A percentile compares a stretch with the other conserved stretches of the same genome.
These are phyloP conservation scores for Archips xylosteana DNA, from an alignment of 2,888 invertebrate species.

Conservation along the genomic window DNA sequence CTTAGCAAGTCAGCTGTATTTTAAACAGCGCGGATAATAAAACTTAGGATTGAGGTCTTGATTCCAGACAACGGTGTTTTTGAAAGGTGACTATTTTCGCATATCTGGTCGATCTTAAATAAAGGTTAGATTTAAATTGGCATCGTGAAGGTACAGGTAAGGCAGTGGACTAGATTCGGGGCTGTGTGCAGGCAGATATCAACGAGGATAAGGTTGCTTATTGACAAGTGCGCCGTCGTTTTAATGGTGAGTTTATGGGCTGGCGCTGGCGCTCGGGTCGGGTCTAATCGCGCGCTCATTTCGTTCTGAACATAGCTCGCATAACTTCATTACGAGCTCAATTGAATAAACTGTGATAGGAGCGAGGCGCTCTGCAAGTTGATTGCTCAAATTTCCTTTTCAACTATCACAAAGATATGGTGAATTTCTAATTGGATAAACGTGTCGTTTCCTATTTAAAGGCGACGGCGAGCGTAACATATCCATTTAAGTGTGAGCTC, in stretches of 20 bases:
- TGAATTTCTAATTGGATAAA: constrained; percentile 86
- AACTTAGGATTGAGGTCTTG: constrained; percentile 66
- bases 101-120: constrained; percentile 50
- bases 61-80: constrained; percentile 60
- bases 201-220: constrained; percentile 16
- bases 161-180: constrained; percentile 30
- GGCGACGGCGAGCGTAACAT: constrained; percentile 77
- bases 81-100: constrained; percentile 56
- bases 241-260: constrained; percentile 33
- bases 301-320: constrained; percentile 67
- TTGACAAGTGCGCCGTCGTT: constrained; percentile 24
- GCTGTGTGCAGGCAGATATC: constrained; percentile 14
- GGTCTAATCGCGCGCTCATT: constrained; percentile 62
- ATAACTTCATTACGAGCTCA: constrained; percentile 84
- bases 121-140: constrained; percentile 52
- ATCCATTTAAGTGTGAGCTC: constrained; percentile 72
- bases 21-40: constrained; percentile 61
- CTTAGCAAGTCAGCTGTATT: constrained; percentile 67
- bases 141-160: constrained; percentile 37
- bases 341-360: constrained; percentile 86
- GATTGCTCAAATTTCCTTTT: constrained; percentile 86
- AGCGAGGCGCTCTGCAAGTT: constrained; percentile 83
- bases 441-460: constrained; percentile 86
- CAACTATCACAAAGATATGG: constrained; percentile 86
- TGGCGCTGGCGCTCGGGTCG: constrained; percentile 24